Conservation (phyloP, 2,113 vertebrate species). For the Daubentonia madagascariensis region DNA sequence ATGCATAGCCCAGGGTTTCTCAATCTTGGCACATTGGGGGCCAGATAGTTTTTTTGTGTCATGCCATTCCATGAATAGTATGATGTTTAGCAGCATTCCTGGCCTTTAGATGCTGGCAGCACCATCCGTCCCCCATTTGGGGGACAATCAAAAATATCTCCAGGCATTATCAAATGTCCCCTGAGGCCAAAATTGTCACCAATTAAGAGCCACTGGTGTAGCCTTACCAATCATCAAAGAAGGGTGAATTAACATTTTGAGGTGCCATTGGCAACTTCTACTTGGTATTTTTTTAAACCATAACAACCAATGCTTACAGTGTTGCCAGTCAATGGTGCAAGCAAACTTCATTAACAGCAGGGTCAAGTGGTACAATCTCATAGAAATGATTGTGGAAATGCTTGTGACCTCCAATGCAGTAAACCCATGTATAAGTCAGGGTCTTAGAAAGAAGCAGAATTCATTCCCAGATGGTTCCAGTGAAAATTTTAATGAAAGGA, state of each 20-base stretch:
- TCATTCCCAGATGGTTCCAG: not conserved
- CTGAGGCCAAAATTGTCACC: not conserved
- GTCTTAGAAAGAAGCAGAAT: not conserved
- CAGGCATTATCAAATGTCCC: not conserved
- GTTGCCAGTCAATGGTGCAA: not conserved
- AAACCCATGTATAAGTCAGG: not conserved
- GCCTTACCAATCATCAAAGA: not conserved
- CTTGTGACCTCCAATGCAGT: fast-evolving
- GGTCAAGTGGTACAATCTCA: fast-evolving
- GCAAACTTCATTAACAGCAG: not conserved
- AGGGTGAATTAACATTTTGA: not conserved
- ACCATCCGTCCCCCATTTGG: too few species aligned
- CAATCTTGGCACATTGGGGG: not conserved
- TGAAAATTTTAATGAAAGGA: not conserved
- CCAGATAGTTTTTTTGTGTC: too few species aligned
- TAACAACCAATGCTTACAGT: not conserved
- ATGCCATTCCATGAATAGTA: not conserved
- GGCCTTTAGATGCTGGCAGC: not conserved
- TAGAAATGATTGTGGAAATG: not conserved
- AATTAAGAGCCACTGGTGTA: not conserved
- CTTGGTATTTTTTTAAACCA: not conserved
- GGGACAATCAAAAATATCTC: not conserved
- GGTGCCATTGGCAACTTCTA: not conserved
- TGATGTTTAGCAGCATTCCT: not conserved
- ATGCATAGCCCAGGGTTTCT: not conserved